Evolutionary conservation across 2,797 vertebrate genomes (phyloP).

Genomic region (Danio tinwini): DNA sequence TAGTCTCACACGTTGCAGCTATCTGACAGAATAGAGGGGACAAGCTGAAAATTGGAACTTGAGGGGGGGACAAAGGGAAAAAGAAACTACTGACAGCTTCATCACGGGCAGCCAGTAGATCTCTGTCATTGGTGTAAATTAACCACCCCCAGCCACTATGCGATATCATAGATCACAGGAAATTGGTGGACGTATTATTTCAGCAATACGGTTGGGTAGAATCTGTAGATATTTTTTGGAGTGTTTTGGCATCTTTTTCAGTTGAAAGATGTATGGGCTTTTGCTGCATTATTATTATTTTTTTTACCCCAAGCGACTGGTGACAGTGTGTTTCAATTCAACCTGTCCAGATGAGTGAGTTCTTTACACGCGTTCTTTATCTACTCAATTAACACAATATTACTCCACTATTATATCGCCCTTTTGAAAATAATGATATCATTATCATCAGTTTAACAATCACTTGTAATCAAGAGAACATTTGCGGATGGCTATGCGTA

Average conservation of each 20-base stretch:
- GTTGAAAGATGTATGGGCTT: not conserved
- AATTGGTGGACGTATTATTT: slow-evolving; percentile 54
- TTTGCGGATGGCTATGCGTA: slow-evolving; percentile 43
- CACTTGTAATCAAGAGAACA: slow-evolving; percentile 46
- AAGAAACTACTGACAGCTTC: slow-evolving; percentile 47
- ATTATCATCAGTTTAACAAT: slow-evolving; percentile 47
- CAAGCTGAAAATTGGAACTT: slow-evolving; percentile 62
- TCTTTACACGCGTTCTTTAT: slow-evolving; percentile 32
- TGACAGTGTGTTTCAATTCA: not conserved
- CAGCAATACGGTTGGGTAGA: slow-evolving; percentile 15
- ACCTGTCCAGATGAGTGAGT: slow-evolving; percentile 19
- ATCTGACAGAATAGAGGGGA: slow-evolving; percentile 56
- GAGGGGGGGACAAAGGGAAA: not conserved
- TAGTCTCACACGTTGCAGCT: slow-evolving; percentile 49
- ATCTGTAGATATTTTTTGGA: slow-evolving; percentile 29
- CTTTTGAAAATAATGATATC: slow-evolving; percentile 40
- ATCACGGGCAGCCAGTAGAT: slow-evolving; percentile 56
- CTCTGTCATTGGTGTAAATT: slow-evolving; percentile 61
- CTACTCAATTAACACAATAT: slow-evolving; percentile 44
- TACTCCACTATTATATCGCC: slow-evolving; percentile 21
- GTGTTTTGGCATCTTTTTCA: not conserved
- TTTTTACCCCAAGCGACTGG: not conserved
- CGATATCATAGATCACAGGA: slow-evolving; percentile 53
- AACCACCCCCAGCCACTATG: slow-evolving; percentile 58
- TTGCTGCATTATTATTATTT: not conserved